Conservation (phyloP, 2,888 invertebrate genomes). For the Ichneumon xanthorius region DNA sequence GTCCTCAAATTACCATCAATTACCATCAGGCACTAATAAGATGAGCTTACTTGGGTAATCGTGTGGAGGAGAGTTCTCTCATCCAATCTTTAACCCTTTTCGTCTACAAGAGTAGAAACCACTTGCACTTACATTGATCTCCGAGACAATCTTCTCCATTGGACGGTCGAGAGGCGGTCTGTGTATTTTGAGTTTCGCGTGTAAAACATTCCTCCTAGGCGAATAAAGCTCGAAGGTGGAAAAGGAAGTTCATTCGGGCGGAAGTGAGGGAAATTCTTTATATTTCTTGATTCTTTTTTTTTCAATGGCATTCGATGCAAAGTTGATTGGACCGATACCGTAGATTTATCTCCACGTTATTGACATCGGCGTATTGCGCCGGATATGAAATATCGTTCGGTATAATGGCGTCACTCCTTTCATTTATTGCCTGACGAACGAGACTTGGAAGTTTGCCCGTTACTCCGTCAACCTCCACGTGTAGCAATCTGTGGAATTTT, state of each 20-base stretch:
- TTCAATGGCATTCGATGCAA: slow-evolving; percentile 24
- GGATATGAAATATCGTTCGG: slow-evolving; percentile 57
- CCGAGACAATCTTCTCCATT: slow-evolving; percentile 42
- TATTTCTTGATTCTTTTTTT: not conserved
- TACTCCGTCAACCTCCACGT: slow-evolving; percentile 16
- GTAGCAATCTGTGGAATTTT: slow-evolving; percentile 21
- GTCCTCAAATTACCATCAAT: slow-evolving; percentile 68
- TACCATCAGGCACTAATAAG: slow-evolving; percentile 65
- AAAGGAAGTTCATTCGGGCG: not conserved
- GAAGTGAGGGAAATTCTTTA: not conserved
- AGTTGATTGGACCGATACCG: slow-evolving; percentile 44
- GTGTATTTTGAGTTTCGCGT: not conserved
- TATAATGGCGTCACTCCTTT: slow-evolving; percentile 44
- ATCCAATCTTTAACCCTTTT: slow-evolving; percentile 9
- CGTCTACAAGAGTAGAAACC: slow-evolving; percentile 41
- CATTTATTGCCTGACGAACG: slow-evolving; percentile 50
- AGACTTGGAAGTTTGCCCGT: slow-evolving; percentile 59
- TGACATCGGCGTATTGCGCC: slow-evolving; percentile 31
- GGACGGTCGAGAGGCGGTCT: not conserved
- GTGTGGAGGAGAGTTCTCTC: slow-evolving; percentile 40
- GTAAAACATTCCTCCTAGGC: not conserved
- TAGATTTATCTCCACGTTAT: slow-evolving; percentile 48
- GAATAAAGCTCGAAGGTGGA: slow-evolving; percentile 1
- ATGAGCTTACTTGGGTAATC: slow-evolving; percentile 61
- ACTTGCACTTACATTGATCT: slow-evolving; percentile 53